Evolutionary conservation across 2,797 vertebrate genomes (phyloP).

Genomic region (Enteromius unitaeniatus): DNA sequence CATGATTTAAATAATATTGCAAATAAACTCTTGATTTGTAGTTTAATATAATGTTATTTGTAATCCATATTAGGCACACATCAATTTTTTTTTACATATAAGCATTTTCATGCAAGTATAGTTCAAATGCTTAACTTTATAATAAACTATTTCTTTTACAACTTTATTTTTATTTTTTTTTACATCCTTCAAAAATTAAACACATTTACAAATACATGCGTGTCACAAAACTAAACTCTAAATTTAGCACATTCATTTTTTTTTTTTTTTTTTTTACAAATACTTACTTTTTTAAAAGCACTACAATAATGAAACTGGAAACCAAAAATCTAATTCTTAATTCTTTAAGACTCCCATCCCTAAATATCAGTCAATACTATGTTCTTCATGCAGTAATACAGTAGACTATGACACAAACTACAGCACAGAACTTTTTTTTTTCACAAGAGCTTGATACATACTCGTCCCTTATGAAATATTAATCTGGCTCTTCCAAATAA

Average conservation of each 20-base stretch:
- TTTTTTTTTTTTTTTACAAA: no score
- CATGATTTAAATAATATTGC: no score
- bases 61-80: not conserved
- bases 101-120: not conserved
- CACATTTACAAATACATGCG: not conserved
- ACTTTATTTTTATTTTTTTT: not conserved
- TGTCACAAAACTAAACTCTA: not conserved
- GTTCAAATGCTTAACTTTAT: not conserved
- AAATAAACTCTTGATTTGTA: no score
- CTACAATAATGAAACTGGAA: not conserved
- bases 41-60: not conserved
- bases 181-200: not conserved
- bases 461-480: conserved; percentile 48
- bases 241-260: not conserved
- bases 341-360: not conserved
- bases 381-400: not conserved
- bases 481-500: conserved; percentile 39
- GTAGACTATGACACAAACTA: not conserved
- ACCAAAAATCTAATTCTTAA: not conserved
- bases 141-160: not conserved
- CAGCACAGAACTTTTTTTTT: not conserved
- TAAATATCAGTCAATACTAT: not conserved
- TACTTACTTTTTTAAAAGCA: not conserved
- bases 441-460: not conserved
- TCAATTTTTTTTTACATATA: not conserved